Conservation (phyloP, 2,888 invertebrate species). For the Nemapogon koenigi region DNA sequence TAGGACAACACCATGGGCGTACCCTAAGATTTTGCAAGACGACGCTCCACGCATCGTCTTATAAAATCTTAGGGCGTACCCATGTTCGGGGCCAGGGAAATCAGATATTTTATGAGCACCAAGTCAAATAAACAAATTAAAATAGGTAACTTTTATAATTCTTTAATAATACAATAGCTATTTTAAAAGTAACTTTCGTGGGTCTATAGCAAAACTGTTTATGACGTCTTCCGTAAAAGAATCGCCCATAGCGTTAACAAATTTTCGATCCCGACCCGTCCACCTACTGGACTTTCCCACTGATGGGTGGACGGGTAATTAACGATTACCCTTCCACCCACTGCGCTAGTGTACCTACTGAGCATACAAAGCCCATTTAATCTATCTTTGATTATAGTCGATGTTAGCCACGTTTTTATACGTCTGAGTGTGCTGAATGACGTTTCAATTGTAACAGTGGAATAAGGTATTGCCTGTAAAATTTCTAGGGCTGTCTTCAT, state of each 20-base stretch:
- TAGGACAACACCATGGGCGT: too few species aligned
- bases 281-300: too few species aligned
- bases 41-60: too few species aligned
- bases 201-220: constrained; percentile 4
- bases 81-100: too few species aligned
- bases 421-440: constrained; percentile 14
- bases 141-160: constrained; percentile 3
- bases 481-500: constrained; percentile 13
- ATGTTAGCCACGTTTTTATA: constrained; percentile 16
- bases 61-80: too few species aligned
- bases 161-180: constrained; percentile 1
- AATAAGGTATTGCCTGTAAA: constrained; percentile 13
- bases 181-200: constrained; percentile 7
- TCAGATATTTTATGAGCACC: constrained; percentile 3
- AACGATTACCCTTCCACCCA: too few species aligned
- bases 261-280: constrained; percentile 6
- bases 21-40: too few species aligned
- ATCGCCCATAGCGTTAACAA: constrained; percentile 12
- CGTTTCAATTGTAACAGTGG: constrained; percentile 14
- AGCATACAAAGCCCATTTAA: constrained; percentile 11
- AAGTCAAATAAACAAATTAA: constrained; percentile 7
- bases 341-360: neutral
- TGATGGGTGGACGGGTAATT: too few species aligned
- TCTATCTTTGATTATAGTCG: constrained; percentile 15
- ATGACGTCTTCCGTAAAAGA: constrained; percentile 11